Conservation (phyloP, 2,113 vertebrate genomes). For the Poecilia latipinna region DNA sequence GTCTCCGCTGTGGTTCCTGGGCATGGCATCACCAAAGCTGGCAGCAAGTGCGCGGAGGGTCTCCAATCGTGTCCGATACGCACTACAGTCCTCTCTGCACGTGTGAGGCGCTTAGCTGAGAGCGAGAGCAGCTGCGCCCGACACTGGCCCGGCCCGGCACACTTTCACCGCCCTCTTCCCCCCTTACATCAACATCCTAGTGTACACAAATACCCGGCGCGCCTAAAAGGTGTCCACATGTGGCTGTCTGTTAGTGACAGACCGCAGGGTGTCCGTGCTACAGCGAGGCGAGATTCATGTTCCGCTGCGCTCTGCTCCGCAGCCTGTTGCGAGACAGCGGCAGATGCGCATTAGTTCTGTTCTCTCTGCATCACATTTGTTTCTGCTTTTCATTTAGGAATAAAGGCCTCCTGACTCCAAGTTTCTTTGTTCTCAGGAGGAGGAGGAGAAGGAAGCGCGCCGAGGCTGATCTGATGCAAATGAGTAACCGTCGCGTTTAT, state of each 20-base stretch:
- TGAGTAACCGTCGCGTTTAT: background rate
- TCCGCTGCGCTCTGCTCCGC: background rate
- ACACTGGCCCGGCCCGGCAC: background rate
- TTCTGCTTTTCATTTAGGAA: background rate
- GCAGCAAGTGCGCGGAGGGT: slow-evolving; percentile 71
- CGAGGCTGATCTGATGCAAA: background rate
- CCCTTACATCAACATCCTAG: background rate
- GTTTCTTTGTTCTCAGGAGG: background rate
- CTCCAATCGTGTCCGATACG: slow-evolving; percentile 32
- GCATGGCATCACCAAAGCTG: slow-evolving; percentile 90
- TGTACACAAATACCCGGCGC: background rate
- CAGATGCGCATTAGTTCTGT: background rate
- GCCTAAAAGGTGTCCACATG: background rate
- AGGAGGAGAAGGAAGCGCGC: background rate
- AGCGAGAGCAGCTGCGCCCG: slow-evolving; percentile 13
- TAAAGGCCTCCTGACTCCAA: background rate
- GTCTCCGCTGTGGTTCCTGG: slow-evolving; percentile 91
- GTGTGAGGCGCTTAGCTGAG: slow-evolving; percentile 19
- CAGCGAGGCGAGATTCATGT: background rate
- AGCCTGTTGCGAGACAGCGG: background rate
- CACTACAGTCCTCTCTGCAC: slow-evolving; percentile 3
- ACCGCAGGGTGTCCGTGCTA: background rate
- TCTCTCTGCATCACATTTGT: background rate
- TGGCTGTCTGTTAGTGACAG: background rate
- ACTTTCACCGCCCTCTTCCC: background rate